These are phyloP conservation scores for Pampusana beccarii DNA, from an alignment of 2,113 vertebrate genomes.

Conservation along the genomic window DNA sequence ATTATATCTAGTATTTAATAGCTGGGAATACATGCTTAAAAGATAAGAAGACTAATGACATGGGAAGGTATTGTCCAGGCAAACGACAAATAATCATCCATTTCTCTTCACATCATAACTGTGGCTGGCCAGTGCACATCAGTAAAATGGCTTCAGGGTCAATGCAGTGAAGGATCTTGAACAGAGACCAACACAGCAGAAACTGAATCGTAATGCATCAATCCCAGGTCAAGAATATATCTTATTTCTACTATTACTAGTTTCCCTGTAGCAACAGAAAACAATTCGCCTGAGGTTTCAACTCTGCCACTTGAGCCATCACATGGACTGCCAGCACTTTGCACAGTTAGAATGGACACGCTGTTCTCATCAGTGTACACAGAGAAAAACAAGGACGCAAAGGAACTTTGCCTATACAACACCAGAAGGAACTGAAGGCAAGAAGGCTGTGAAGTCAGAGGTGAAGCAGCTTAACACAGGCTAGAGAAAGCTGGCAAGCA, in stretches of 20 bases:
- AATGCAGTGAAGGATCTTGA: not conserved
- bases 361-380: rapidly evolving
- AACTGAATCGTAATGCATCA: not conserved
- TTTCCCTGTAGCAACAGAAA: not conserved
- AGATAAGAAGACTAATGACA: conserved; percentile 18
- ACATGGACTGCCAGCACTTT: not conserved
- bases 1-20: conserved; percentile 35
- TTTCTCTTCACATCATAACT: not conserved
- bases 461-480: not conserved
- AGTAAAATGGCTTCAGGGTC: not conserved
- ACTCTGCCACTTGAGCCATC: not conserved
- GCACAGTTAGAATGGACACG: rapidly evolving
- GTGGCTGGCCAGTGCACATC: not conserved
- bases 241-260: not conserved
- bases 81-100: not conserved
- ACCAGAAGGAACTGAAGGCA: not conserved
- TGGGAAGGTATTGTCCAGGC: not conserved
- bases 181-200: not conserved
- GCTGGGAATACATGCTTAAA: not conserved
- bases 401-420: not conserved
- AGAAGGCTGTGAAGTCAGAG: not conserved
- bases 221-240: not conserved
- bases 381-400: not conserved
- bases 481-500: not conserved
- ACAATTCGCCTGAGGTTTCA: not conserved